Evolutionary conservation across 2,113 vertebrate species (phyloP), one percentile per base, ranked within the genome.

Genomic region (Fregata magnificens): DNA sequence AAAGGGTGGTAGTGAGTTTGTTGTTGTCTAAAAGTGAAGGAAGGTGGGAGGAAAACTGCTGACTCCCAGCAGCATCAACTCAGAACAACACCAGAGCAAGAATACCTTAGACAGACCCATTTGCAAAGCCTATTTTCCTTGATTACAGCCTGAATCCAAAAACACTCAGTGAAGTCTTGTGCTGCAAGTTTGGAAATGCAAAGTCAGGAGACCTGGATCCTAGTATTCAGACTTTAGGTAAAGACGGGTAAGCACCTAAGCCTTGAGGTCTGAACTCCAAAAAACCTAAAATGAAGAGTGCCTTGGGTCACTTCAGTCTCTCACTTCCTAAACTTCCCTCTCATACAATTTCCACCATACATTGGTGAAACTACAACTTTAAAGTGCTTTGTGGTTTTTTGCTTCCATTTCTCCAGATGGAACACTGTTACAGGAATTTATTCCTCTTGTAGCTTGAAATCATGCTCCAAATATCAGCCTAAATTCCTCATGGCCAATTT

Each of bases 371-470:
- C 22, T 42, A 6, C 29, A 59, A 49, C 38, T 71, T 88, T 42
- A 17, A 74, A 79, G 58, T 44, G 16, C 16, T 83, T 62, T 44
- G 32, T 71, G 31, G 0, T 4, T 74, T 82, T 93, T 91, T 13
- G 25, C 16, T 89, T 63, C 45, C 7, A 20, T 76, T 82, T 56
- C 40, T 93, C 67, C n/a, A 76, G 40, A 52, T 47, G 29, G 44
- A 93, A 72, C 32, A 28, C 32, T 55, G 34, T 72, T 95, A 72
- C 13, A 80, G 40, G 19, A 95, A 66, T 77, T 88, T 92, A 88
- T 80, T 86, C 50, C 91, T 88, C 71, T 53, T 73, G 58, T 73
- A 80, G 13, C 55, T 86, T 90, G 85, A 95, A 93, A 92, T 92
- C 74, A 81, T 52, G 20, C 82, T 95, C 67, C 59, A 96, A 45